A percentile compares a stretch with the other conserved stretches of the same genome.
These are phyloP conservation scores for Pyrrhosoma nymphula DNA, from an alignment of 2,888 invertebrate genomes.

Conservation along the genomic window DNA sequence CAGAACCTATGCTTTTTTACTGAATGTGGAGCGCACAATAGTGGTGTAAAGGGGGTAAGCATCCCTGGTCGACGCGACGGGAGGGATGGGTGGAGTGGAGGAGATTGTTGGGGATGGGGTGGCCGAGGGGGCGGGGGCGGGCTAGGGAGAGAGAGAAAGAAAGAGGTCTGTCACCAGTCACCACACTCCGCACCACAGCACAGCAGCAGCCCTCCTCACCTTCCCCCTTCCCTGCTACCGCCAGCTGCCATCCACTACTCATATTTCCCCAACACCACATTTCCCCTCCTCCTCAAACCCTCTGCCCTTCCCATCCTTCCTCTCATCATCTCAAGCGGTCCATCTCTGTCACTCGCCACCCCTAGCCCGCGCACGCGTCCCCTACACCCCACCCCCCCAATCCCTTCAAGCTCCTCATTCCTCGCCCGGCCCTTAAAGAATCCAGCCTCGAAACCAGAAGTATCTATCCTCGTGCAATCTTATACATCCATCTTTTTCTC, in stretches of 20 bases:
- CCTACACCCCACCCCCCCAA: neutral
- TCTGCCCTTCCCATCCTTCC: neutral
- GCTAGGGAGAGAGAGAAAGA: conserved; percentile 26
- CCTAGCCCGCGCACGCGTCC: conserved; percentile 39
- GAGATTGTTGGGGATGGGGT: too few species aligned
- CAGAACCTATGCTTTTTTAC: too few species aligned
- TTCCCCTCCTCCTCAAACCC: neutral
- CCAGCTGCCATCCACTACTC: conserved; percentile 63
- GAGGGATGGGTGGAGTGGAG: neutral
- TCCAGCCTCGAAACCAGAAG: neutral
- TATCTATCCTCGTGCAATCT: too few species aligned
- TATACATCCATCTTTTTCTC: conserved; percentile 29
- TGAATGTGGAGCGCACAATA: too few species aligned
- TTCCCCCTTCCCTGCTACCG: neutral
- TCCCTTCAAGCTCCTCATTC: neutral
- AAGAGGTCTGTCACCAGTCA: conserved; percentile 39
- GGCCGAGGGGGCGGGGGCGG: neutral
- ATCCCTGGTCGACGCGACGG: neutral
- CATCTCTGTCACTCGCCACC: conserved; percentile 63
- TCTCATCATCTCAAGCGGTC: conserved; percentile 38
- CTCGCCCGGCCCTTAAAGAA: neutral
- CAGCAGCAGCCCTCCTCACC: neutral
- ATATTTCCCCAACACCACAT: conserved; percentile 26
- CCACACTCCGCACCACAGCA: neutral
- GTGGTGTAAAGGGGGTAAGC: too few species aligned